Evolutionary conservation across 2,797 vertebrate genomes (phyloP).

Genomic region (Pyrrhura leucotis): DNA sequence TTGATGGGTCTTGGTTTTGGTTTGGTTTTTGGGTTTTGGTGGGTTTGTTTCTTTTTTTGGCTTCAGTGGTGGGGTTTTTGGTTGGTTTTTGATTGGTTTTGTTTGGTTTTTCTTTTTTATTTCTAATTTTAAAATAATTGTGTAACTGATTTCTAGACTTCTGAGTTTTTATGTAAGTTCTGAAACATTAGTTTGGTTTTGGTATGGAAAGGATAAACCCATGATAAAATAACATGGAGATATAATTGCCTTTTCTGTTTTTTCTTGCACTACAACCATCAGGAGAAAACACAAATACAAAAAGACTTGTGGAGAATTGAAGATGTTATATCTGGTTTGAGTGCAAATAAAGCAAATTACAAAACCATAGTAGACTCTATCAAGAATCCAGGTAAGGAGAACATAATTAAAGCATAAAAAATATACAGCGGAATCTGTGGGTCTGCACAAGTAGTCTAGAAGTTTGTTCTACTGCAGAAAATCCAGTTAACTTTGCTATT

Average conservation of each 20-base stretch:
- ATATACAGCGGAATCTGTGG: background rate
- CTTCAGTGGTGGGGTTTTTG: background rate
- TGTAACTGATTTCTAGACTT: background rate
- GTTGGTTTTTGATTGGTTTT: background rate
- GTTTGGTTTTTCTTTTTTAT: background rate
- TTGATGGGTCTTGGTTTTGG: background rate
- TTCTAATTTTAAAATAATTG: background rate
- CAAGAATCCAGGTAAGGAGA: conserved; percentile 92
- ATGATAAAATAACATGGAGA: background rate
- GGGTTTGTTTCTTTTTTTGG: rapidly evolving
- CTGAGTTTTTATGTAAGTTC: background rate
- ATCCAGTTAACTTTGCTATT: background rate
- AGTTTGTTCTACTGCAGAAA: background rate
- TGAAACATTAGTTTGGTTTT: background rate
- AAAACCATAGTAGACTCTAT: conserved; percentile 93
- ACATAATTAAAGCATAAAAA: background rate
- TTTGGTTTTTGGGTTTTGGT: background rate
- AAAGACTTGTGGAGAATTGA: conserved; percentile 98
- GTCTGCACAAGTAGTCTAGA: background rate
- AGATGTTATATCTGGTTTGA: conserved; percentile 95
- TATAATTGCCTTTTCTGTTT: background rate
- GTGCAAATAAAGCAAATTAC: conserved; percentile 94
- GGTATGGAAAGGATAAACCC: background rate
- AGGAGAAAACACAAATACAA: conserved; percentile 93
- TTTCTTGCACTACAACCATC: conserved; percentile 45